A percentile compares a stretch with the other conserved stretches of the same genome.
Evolutionary conservation across 2,888 invertebrate species (phyloP).

Genomic region (Priocnemis perturbator): DNA sequence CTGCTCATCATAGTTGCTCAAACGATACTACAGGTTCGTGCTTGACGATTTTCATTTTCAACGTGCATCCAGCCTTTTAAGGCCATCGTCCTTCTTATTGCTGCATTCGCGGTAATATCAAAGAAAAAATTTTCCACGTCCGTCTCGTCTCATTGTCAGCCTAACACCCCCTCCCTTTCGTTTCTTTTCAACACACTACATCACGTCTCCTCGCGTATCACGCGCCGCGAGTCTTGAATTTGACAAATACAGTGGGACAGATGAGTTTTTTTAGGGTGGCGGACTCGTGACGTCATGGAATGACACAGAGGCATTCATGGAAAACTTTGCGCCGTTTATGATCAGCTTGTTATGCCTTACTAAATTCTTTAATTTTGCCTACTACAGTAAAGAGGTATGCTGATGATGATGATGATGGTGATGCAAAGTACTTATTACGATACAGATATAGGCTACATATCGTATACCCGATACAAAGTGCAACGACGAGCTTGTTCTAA

Average conservation of each 20-base stretch:
- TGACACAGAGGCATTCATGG: slow-evolving; percentile 39
- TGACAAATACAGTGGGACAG: background rate
- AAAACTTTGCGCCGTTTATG: slow-evolving; percentile 35
- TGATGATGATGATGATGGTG: background rate
- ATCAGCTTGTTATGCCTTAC: slow-evolving; percentile 47
- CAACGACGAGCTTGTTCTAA: background rate
- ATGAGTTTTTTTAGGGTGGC: slow-evolving; percentile 30
- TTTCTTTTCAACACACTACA: too few relatives aligned
- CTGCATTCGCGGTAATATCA: too few relatives aligned
- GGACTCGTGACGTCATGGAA: slow-evolving; percentile 34
- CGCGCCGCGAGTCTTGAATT: background rate
- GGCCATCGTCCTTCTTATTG: too few relatives aligned
- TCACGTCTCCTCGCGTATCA: background rate
- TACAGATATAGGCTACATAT: too few relatives aligned
- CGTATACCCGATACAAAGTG: too few relatives aligned
- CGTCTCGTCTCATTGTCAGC: too few relatives aligned
- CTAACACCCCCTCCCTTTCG: too few relatives aligned
- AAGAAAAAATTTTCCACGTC: too few relatives aligned
- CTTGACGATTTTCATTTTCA: background rate
- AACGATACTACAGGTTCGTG: slow-evolving; percentile 53
- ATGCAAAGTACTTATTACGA: too few relatives aligned
- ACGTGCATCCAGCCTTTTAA: too few relatives aligned
- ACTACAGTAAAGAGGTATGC: slow-evolving; percentile 37
- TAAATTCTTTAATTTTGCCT: slow-evolving; percentile 42
- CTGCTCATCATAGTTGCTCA: slow-evolving; percentile 47